Base-by-base conservation (phyloP, 2,113 vertebrate genomes). In the Pogona vitticeps region DNA sequence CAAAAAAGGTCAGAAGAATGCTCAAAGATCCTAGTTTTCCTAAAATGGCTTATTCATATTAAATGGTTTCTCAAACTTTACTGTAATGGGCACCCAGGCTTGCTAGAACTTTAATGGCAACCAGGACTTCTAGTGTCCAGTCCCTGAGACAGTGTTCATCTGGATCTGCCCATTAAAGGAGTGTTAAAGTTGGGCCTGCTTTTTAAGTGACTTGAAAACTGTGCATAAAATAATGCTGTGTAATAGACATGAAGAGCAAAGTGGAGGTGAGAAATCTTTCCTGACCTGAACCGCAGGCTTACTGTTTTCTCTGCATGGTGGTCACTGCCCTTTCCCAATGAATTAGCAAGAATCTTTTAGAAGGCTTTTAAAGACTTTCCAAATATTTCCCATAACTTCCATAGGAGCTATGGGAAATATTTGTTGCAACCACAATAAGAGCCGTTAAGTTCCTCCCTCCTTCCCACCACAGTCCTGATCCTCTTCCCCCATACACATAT, bases 1-100 rank as follows among this genome's bases (percentile, higher is more conserved):
- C 46, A 77, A 7, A 90, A 86, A 80, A 56, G 0, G 3, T 33
- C 63, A 80, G 20, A 75, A 83, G 12, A 86, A 89, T 85, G 23
- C 84, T 88, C 2, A 71, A 82, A 75, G 28, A 36, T n/a, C 61
- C 0, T 0, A 86, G 12, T 67, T 46, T 89, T 46, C 56, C 80
- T 26, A 40, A 42, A 73, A 36, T 23, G 38, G 26, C n/a, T n/a
- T 86, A 31, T 68, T 6, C 65, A 31, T 31, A 31, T 68, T 36
- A 58, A 46, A 72, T 76, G 68, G 2, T 61, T 59, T 15, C 12
- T 1, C 63, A 15, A 70, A 5, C n/a, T 6, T 0, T 59, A 76
- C 21, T 63, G 36, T 36, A 38, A 21, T 61, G 18, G 33, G 6
- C 15, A 79, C 13, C 33, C 78, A 61, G 20, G 9, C n/a, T 17